These are phyloP conservation scores for Drepana falcataria DNA, from an alignment of 2,888 invertebrate species.

Conservation along the genomic window DNA sequence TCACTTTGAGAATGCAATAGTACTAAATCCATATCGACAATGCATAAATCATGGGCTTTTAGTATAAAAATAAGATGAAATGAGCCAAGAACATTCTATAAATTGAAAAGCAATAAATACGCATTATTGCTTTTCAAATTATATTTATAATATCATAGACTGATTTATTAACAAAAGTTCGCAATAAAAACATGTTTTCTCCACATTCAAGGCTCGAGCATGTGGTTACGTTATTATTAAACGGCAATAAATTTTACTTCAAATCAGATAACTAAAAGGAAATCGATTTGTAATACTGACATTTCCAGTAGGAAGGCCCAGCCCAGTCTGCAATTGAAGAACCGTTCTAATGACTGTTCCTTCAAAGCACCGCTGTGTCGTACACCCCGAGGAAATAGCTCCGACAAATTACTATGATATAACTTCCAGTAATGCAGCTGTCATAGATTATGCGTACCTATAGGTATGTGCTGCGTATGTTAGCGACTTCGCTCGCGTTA, in stretches of 20 bases:
- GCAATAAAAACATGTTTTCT: not conserved
- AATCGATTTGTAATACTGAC: slow-evolving; percentile 19
- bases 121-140: not conserved
- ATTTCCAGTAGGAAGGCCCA: slow-evolving; percentile 34
- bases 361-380: slow-evolving; percentile 49
- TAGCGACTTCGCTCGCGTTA: no score
- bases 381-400: slow-evolving; percentile 50
- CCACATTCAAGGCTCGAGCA: not conserved
- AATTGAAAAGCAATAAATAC: not conserved
- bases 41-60: not conserved
- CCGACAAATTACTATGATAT: slow-evolving; percentile 61
- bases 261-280: slow-evolving; percentile 11
- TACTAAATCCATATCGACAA: not conserved
- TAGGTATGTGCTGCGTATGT: slow-evolving; percentile 13
- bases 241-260: not conserved
- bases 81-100: not conserved
- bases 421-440: slow-evolving; percentile 32
- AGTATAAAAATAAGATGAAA: not conserved
- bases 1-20: not conserved
- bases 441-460: slow-evolving; percentile 8
- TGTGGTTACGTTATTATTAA: not conserved
- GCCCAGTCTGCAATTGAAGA: slow-evolving; percentile 51
- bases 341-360: slow-evolving; percentile 72
- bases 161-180: not conserved
- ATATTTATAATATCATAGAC: not conserved